Percentiles rank a stretch among this genome's conserved stretches.
Conservation (phyloP, 2,888 invertebrate genomes). For the Isotomurus palustris region DNA sequence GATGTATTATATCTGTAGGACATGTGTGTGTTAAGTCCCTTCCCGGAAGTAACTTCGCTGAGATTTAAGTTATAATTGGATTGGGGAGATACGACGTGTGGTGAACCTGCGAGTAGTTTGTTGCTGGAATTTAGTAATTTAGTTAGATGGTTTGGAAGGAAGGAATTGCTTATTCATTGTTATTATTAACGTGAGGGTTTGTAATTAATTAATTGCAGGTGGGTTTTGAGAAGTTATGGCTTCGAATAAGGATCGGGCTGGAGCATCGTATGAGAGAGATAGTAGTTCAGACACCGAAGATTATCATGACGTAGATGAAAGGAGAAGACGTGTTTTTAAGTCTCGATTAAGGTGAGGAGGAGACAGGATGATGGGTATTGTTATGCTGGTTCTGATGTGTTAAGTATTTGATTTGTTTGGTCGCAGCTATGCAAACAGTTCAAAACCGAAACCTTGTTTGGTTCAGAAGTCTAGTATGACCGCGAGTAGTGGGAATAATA, state of each 20-base stretch:
- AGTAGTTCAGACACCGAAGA: slow-evolving; percentile 80
- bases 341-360: slow-evolving; percentile 62
- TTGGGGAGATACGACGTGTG: not conserved
- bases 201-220: not conserved
- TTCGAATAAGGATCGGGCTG: slow-evolving; percentile 20
- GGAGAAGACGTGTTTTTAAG: slow-evolving; percentile 63
- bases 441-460: slow-evolving; percentile 62
- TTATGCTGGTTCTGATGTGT: not conserved
- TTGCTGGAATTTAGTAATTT: not conserved
- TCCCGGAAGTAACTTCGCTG: no score
- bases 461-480: slow-evolving; percentile 55
- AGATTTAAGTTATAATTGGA: not conserved
- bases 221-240: slow-evolving; percentile 14
- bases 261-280: slow-evolving; percentile 40
- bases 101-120: no score
- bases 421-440: slow-evolving; percentile 14
- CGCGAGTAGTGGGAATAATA: slow-evolving; percentile 48
- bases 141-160: not conserved
- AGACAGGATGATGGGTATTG: slow-evolving; percentile 55
- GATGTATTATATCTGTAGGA: no score
- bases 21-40: no score
- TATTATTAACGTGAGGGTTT: not conserved
- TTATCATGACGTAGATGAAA: slow-evolving; percentile 68
- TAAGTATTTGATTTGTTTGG: not conserved
- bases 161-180: no score